Conservation (phyloP, 1,140 invertebrate species). For the Bradysia coprophila region DNA sequence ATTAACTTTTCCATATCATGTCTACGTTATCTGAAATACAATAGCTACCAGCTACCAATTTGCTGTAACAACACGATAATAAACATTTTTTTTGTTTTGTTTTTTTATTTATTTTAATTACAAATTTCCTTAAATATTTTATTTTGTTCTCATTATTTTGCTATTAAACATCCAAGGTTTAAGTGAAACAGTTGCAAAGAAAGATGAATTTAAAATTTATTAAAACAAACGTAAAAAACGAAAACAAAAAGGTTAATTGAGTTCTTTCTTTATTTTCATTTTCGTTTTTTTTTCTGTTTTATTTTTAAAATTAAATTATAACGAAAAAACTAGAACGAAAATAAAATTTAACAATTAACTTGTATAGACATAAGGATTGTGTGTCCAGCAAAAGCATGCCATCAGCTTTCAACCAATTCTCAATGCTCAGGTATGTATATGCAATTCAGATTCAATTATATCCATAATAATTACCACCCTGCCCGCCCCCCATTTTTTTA, state of each 20-base stretch:
- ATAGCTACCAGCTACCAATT: too few species aligned
- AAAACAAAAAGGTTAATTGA: neutral
- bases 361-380: slow-evolving; percentile 27
- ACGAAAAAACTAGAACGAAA: neutral
- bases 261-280: neutral
- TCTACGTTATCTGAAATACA: too few species aligned
- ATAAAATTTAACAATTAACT: neutral
- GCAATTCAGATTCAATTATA: neutral
- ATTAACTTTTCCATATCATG: too few species aligned
- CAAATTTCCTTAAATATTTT: too few species aligned
- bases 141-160: neutral
- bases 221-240: too few species aligned
- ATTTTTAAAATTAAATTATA: neutral
- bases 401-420: slow-evolving; percentile 45
- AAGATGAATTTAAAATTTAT: too few species aligned
- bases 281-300: neutral
- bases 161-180: too few species aligned
- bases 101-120: too few species aligned
- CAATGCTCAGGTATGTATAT: slow-evolving; percentile 44
- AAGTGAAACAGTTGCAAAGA: too few species aligned
- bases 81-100: too few species aligned
- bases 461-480: neutral
- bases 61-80: too few species aligned
- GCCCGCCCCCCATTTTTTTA: neutral
- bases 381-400: slow-evolving; percentile 49